Base-by-base conservation (phyloP, 1,140 invertebrate species). In the Xylocopa sonorina region DNA sequence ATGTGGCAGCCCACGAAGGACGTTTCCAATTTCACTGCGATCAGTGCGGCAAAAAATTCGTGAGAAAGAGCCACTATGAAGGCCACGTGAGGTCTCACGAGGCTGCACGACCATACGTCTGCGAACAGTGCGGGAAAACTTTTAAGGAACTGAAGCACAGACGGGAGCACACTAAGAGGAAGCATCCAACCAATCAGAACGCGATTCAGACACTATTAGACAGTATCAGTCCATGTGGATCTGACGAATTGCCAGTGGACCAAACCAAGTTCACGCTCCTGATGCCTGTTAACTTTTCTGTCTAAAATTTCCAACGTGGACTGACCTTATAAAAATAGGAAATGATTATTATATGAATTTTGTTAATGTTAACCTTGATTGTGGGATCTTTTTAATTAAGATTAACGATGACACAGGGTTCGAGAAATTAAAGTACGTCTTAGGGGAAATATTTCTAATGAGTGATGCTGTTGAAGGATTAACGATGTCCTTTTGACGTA, bases 61-160 rank as follows among this genome's bases (percentile, higher is more conserved):
- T 93, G 0, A 76, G 93, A 2, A 93, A 93, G 51, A 93, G 91
- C 21, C 93, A 93, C 32, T 93, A 91, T 27, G 91, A 93, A 63
- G 89, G 92, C 0, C 93, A 93, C 51, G 84, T 91, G 2, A 88
- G 92, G 21, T 91, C 91, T 0, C 93, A 93, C 53, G 91, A 93
- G 55, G 89, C 92, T 1, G 90, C 91, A 2, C 83, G 92, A 6
- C 92, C 92, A 0, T 93, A 91, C 41, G 89, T 91, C 3, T 93
- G 92, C 58, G 91, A 93, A 18, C 89, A 91, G 41, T 93, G 92
- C 43, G 91, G 90, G 21, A 91, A 92, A 78, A 91, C 91, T 0
- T 93, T 93, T 60, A 93, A 93, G 63, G 92, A 93, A 73, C 57
- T 91, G 21, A 93, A 92, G 50, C 93, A 93, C 77, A 88, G 92